Conservation (phyloP, 35 echinoderm and acorn worm species). For the Heliocidaris tuberculata region DNA sequence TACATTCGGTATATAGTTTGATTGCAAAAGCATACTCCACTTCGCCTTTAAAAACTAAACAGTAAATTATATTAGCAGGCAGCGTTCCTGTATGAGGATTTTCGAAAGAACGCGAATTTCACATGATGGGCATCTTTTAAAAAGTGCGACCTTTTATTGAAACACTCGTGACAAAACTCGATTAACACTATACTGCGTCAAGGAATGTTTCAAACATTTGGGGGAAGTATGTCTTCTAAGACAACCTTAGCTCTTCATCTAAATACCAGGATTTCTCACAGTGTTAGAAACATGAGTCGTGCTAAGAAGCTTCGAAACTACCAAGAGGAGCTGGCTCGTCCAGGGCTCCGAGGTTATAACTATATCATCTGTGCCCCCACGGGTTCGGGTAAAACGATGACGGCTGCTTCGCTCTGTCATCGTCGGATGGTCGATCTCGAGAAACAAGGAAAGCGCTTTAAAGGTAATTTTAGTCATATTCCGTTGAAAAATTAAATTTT, state of each 20-base stretch:
- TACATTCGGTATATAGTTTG: too few species aligned
- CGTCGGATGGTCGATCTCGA: background rate
- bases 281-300: background rate
- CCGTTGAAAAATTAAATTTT: too few species aligned
- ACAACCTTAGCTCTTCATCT: background rate
- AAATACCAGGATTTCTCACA: background rate
- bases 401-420: constrained; percentile 54
- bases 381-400: constrained; percentile 63
- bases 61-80: too few species aligned
- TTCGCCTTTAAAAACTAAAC: too few species aligned
- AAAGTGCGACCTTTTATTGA: background rate
- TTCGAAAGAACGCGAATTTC: too few species aligned
- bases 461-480: constrained; percentile 27
- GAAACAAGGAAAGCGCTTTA: constrained; percentile 26
- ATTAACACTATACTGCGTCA: background rate
- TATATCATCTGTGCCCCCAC: constrained; percentile 80
- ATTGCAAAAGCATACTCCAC: too few species aligned
- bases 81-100: too few species aligned
- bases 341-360: constrained; percentile 54
- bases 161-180: background rate
- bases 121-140: too few species aligned
- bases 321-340: constrained; percentile 61
- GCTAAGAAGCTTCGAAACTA: constrained; percentile 48
- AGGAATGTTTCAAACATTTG: background rate
- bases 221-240: background rate